Evolutionary conservation across 2,888 invertebrate genomes (phyloP), one percentile per base, ranked within the genome.

Genomic region (Bugula neritina): DNA sequence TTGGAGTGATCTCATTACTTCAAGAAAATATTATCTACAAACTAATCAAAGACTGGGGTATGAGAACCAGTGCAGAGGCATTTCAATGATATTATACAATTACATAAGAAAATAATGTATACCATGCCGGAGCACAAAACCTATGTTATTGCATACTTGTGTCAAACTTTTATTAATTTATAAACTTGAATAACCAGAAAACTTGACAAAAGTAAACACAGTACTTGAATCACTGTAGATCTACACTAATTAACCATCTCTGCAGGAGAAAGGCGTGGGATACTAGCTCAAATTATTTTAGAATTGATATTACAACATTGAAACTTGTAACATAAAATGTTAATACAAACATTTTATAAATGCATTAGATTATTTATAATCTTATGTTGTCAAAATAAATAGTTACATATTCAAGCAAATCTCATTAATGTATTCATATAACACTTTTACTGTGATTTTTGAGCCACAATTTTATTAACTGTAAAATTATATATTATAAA

Each of bases 1-100:
- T 63, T 63, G 34, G 63, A 63, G 63, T 63, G 63, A 63, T 63
- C 63, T 63, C 27, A 63, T 63, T 63, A 10, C 31, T 17, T 10
- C 5, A 43, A 43, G 43, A 17, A 17, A 43, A 43, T 43, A 43
- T 43, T 43, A 10, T 43, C 43, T 17, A n/a, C n/a, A n/a, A 43
- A 43, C 43, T 43, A 43, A 43, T 43, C 5, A 43, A 43, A 10
- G 5, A 17, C 17, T 17, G 43, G 43, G 5, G 5, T 5, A 43
- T 43, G 43, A 17, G 43, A 43, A 43, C 43, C 43, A 43, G 17
- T 17, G 5, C 17, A 17, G 17, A 10, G 43, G 43, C 5, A 43
- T 43, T 43, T 10, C 17, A 17, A 43, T 43, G 5, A 10, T 43
- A 17, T 17, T 43, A 43, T 17, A 43, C 17, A 43, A 43, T 43